These are phyloP conservation scores for Thalassoma bifasciatum DNA, from an alignment of 2,113 vertebrate species.

Conservation along the genomic window DNA sequence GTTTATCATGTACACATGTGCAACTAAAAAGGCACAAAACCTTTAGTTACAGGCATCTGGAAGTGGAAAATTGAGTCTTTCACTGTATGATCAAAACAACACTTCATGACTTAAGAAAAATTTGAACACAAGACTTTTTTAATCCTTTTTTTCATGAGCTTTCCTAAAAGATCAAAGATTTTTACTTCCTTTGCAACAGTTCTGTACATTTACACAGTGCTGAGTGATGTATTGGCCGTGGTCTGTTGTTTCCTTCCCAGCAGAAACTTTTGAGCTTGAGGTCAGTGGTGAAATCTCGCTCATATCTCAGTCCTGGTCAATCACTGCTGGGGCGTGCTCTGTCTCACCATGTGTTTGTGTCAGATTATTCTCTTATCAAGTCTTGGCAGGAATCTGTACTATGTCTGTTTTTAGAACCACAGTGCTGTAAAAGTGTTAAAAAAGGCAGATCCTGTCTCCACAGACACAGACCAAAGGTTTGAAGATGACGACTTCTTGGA, in stretches of 20 bases:
- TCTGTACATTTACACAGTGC: too few relatives aligned
- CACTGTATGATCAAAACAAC: too few relatives aligned
- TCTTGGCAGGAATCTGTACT: not conserved
- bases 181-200: too few relatives aligned
- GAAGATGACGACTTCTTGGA: constrained; percentile 96
- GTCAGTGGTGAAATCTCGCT: not conserved
- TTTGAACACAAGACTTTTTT: too few relatives aligned
- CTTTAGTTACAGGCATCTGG: too few relatives aligned
- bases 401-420: not conserved
- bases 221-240: not conserved
- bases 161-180: too few relatives aligned
- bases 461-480: constrained; percentile 41
- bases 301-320: not conserved
- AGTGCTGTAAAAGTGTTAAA: not conserved
- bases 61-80: too few relatives aligned
- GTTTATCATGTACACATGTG: too few relatives aligned
- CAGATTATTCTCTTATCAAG: not conserved
- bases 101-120: too few relatives aligned
- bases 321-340: not conserved
- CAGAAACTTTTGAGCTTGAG: not conserved
- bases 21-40: too few relatives aligned
- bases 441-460: not conserved
- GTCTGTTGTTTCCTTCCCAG: not conserved
- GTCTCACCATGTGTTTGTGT: not conserved
- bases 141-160: too few relatives aligned